phyloP scores from a whole-genome alignment of 1,140 invertebrate genomes.

The Acromyrmex heyeri region DNA sequence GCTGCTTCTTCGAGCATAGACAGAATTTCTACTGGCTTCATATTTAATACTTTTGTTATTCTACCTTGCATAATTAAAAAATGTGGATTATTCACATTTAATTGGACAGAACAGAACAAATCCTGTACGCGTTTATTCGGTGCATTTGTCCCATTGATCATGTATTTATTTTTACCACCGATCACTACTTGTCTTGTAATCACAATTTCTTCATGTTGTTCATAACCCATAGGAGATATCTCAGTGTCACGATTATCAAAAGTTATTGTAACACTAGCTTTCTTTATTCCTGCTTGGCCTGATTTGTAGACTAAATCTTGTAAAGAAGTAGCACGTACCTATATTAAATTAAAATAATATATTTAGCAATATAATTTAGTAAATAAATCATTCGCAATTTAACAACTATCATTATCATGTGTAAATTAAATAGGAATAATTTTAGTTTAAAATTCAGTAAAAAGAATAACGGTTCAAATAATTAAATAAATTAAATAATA shows the following conservation, averaged over 20 bases:
- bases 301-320: constrained; percentile 99
- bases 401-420: background rate
- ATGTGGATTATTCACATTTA: constrained; percentile 99
- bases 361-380: constrained; percentile 4
- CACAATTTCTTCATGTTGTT: constrained; percentile 96
- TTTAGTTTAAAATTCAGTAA: background rate
- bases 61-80: constrained; percentile 99
- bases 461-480: no score
- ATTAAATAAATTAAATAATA: no score
- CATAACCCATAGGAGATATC: constrained; percentile 97
- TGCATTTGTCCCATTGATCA: constrained; percentile 97
- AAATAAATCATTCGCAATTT: constrained; percentile 18
- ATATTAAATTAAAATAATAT: background rate
- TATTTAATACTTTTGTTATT: constrained; percentile 99
- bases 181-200: constrained; percentile 95
- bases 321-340: constrained; percentile 96
- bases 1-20: constrained; percentile 99
- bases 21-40: constrained; percentile 99
- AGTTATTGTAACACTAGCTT: constrained; percentile 97
- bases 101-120: constrained; percentile 97
- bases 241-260: constrained; percentile 97
- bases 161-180: constrained; percentile 96
- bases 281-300: constrained; percentile 98
- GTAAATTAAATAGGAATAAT: background rate
- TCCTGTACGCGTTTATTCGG: constrained; percentile 96